Percentiles rank a stretch among this genome's conserved stretches.
These are phyloP conservation scores for Stenodema calcarata DNA, from an alignment of 2,888 invertebrate species.

Conservation along the genomic window DNA sequence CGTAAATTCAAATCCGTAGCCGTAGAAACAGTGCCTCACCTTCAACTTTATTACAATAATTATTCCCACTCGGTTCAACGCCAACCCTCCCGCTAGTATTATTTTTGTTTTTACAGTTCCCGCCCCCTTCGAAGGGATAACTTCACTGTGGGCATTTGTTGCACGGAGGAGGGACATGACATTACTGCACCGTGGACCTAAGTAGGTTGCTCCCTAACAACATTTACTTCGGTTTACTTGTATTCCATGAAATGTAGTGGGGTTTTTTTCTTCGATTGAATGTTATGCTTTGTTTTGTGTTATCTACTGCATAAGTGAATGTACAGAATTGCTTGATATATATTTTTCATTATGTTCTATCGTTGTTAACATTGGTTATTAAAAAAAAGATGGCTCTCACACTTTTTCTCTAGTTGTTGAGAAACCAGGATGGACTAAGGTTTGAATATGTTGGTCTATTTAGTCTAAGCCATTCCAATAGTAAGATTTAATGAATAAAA, in stretches of 20 bases:
- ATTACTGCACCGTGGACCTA: not conserved
- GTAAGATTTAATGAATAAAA: slow-evolving; percentile 5
- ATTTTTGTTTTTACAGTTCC: too few species aligned
- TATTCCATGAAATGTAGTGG: slow-evolving; percentile 8
- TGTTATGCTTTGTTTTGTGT: slow-evolving; percentile 43
- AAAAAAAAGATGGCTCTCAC: slow-evolving; percentile 26
- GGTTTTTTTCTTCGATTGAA: not conserved
- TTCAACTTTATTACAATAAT: too few species aligned
- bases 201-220: not conserved
- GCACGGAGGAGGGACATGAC: not conserved
- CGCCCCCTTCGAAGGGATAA: not conserved
- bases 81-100: too few species aligned
- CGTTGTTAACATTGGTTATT: slow-evolving; percentile 17
- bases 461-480: slow-evolving; percentile 42
- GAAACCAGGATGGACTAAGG: slow-evolving; percentile 4
- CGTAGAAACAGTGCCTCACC: too few species aligned
- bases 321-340: slow-evolving; percentile 40
- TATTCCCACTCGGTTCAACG: too few species aligned
- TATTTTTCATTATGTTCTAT: slow-evolving; percentile 30
- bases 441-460: slow-evolving; percentile 19
- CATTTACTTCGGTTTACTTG: not conserved
- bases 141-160: not conserved
- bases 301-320: slow-evolving; percentile 34
- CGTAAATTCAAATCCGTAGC: too few species aligned
- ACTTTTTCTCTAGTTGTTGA: slow-evolving; percentile 35